Evolutionary conservation across 2,797 vertebrate genomes (phyloP).

Genomic region (Otolemur crassicaudatus): DNA sequence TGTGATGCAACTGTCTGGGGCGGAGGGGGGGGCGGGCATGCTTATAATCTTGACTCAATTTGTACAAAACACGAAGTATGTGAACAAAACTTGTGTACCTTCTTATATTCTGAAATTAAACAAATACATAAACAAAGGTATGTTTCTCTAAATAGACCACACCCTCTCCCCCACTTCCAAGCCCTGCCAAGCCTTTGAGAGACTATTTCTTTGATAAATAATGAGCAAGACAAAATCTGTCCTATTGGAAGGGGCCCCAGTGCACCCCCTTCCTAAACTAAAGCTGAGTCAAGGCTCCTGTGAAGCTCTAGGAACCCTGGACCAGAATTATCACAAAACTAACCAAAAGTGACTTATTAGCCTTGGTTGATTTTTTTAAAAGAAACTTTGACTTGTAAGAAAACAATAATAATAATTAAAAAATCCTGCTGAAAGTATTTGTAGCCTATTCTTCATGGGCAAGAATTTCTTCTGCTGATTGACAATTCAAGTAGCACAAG

Average conservation of each 20-base stretch:
- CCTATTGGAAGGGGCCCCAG: neutral
- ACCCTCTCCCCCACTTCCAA: neutral
- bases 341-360: neutral
- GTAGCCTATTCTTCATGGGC: neutral
- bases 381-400: neutral
- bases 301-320: neutral
- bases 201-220: neutral
- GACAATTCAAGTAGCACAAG: neutral
- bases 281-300: fast-evolving
- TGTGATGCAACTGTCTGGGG: no score
- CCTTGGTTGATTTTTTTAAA: neutral
- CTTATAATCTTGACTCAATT: no score
- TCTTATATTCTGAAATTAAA: no score
- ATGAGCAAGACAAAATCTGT: fast-evolving
- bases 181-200: neutral
- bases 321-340: neutral
- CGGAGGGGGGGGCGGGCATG: no score
- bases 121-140: neutral
- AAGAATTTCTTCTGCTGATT: neutral
- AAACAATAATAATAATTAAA: neutral
- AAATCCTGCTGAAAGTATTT: neutral
- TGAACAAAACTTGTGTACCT: no score
- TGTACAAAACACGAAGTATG: no score
- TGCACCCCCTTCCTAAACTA: neutral
- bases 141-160: neutral